phyloP scores from a whole-genome alignment of 1,140 invertebrate species.

The Drosophila neocordata region DNA sequence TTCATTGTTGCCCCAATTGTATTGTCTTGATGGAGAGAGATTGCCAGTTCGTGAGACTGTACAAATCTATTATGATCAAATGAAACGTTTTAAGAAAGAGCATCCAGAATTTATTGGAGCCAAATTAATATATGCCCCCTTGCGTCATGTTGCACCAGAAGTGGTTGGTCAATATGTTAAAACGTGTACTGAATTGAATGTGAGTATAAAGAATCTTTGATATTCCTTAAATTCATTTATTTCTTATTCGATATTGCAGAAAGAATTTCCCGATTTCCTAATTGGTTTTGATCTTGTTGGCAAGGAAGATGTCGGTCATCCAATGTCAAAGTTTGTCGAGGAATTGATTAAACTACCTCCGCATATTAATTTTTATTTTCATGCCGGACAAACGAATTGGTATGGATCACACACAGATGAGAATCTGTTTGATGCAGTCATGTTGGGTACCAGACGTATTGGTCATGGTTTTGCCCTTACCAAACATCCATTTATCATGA shows the following conservation, averaged over 20 bases:
- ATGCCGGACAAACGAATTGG: slow-evolving; percentile 92
- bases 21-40: slow-evolving; percentile 86
- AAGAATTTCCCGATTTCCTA: slow-evolving; percentile 83
- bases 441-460: slow-evolving; percentile 88
- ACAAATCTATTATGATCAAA: slow-evolving; percentile 84
- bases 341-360: slow-evolving; percentile 83
- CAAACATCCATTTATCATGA: slow-evolving; percentile 89
- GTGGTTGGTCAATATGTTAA: slow-evolving; percentile 83
- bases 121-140: slow-evolving; percentile 88
- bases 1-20: slow-evolving; percentile 84
- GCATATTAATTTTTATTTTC: slow-evolving; percentile 88
- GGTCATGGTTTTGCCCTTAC: slow-evolving; percentile 87
- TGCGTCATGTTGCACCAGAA: slow-evolving; percentile 75
- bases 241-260: slow-evolving; percentile 7
- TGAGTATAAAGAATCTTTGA: slow-evolving; percentile 14
- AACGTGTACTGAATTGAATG: slow-evolving; percentile 43
- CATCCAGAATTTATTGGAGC: slow-evolving; percentile 87
- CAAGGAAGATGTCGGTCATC: slow-evolving; percentile 87
- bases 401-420: slow-evolving; percentile 86
- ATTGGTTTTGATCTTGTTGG: slow-evolving; percentile 90
- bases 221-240: neutral
- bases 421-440: slow-evolving; percentile 90
- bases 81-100: slow-evolving; percentile 84
- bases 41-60: slow-evolving; percentile 84
- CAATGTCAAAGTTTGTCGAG: slow-evolving; percentile 85